Base-by-base conservation (phyloP, 35 echinoderm and acorn worm genomes). In the Apostichopus californicus region DNA sequence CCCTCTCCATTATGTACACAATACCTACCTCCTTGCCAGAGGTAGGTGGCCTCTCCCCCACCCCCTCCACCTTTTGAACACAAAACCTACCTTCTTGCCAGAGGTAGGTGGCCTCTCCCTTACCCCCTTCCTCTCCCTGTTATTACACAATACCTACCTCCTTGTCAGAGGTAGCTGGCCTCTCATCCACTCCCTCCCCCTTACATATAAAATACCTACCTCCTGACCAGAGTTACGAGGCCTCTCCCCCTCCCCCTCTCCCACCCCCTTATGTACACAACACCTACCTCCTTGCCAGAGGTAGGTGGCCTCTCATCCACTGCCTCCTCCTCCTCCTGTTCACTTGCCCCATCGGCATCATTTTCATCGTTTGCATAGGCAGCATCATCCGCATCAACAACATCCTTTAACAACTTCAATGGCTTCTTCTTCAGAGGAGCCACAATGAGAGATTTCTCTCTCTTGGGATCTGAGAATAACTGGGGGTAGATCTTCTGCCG, bases 401-500 rank as follows among this genome's bases (percentile, higher is more conserved):
- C 71, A 56, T 92, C 92, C 26, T 93, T 28, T 0, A 94, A 78
- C 78, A 93, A 86, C 55, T 90, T 92, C 20, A 94, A 78, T 23
- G 93, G 55, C 83, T 93, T 97, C 20, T 91, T 80, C 26, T 90
- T 84, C 0, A 82, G 86, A 22, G 87, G 56, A 46, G 86, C 90
- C 13, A 94, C 92, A 18, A 54, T 66, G 18, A 77, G 56, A 10
- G 87, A 63, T 68, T 90, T 91, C 57, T 96, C 97, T 23, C 94
- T 55, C 86, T 99, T 95, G 11, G 89, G 83, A 77, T 98, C 92
- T 8, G 91, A 61, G 55, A 83, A 98, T 7, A 99, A 83, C 55
- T 99, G 97, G 1, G 97, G 97, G 63, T 99, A 99, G 92, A 96
- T 94, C 25, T 90, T 92, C 56, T 93, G 95, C 13, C 95, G 60